phyloP scores from a whole-genome alignment of 2,888 invertebrate species.

The Sepiola atlantica region DNA sequence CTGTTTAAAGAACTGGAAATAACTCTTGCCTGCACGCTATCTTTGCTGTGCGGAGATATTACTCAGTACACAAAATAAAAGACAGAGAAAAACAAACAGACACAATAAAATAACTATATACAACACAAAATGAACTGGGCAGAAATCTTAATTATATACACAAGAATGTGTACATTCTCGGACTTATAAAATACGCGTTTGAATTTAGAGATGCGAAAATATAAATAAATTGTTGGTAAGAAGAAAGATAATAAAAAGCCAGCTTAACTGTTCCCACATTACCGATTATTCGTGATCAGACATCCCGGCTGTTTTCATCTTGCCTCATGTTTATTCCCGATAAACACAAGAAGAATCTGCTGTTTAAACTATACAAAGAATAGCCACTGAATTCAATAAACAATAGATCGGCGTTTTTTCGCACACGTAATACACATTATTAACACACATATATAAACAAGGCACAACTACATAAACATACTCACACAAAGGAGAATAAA shows the following conservation, averaged over 20 bases:
- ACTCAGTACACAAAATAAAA: not conserved
- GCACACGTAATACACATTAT: too few relatives aligned
- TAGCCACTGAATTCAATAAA: too few relatives aligned
- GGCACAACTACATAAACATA: too few relatives aligned
- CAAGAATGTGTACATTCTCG: not conserved
- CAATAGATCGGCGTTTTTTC: too few relatives aligned
- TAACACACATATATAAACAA: too few relatives aligned
- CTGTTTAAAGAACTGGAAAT: not conserved
- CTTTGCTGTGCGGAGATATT: too few relatives aligned
- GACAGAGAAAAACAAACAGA: not conserved
- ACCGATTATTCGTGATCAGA: not conserved
- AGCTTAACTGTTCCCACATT: not conserved
- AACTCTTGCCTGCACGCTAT: not conserved
- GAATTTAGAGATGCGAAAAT: not conserved
- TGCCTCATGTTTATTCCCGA: not conserved
- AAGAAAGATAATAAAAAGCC: not conserved
- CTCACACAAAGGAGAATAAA: too few relatives aligned
- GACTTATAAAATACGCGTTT: not conserved
- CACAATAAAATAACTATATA: not conserved
- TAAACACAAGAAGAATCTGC: not conserved
- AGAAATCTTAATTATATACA: not conserved
- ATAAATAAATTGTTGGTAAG: not conserved
- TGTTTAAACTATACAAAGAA: not conserved
- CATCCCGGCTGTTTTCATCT: not conserved
- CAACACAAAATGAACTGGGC: not conserved